Conservation (phyloP, 2,888 invertebrate genomes). For the Himalopsyche japonica region DNA sequence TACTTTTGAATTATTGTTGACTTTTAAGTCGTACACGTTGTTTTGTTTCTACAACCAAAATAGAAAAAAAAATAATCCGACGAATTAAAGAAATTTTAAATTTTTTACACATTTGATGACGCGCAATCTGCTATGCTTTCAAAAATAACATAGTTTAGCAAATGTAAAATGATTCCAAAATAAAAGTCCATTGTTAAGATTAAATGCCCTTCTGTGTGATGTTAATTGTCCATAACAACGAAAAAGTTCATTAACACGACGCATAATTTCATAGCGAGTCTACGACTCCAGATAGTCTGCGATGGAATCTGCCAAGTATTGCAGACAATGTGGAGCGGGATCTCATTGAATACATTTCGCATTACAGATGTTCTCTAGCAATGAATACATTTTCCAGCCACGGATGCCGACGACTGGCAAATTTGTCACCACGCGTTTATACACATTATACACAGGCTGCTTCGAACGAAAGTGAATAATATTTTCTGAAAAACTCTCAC, state of each 20-base stretch:
- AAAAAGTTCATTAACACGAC: neutral
- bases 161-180: too few relatives aligned
- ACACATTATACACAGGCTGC: slow-evolving; percentile 1
- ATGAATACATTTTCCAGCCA: slow-evolving; percentile 34
- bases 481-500: too few relatives aligned
- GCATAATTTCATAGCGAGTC: neutral
- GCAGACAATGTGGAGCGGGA: slow-evolving; percentile 18
- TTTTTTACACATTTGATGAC: too few relatives aligned
- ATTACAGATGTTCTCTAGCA: slow-evolving; percentile 31
- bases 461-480: neutral
- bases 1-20: too few relatives aligned
- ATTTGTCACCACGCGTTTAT: slow-evolving; percentile 18
- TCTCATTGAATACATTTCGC: slow-evolving; percentile 32
- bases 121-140: too few relatives aligned
- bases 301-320: neutral
- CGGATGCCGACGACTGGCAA: slow-evolving; percentile 28
- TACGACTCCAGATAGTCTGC: neutral
- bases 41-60: too few relatives aligned
- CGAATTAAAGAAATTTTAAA: too few relatives aligned
- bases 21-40: too few relatives aligned
- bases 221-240: neutral
- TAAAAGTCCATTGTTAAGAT: neutral
- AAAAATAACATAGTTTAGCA: too few relatives aligned
- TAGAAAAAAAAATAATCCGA: too few relatives aligned
- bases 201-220: neutral